phyloP scores from a whole-genome alignment of 1,140 invertebrate genomes.

The Lordiphosa mommai region DNA sequence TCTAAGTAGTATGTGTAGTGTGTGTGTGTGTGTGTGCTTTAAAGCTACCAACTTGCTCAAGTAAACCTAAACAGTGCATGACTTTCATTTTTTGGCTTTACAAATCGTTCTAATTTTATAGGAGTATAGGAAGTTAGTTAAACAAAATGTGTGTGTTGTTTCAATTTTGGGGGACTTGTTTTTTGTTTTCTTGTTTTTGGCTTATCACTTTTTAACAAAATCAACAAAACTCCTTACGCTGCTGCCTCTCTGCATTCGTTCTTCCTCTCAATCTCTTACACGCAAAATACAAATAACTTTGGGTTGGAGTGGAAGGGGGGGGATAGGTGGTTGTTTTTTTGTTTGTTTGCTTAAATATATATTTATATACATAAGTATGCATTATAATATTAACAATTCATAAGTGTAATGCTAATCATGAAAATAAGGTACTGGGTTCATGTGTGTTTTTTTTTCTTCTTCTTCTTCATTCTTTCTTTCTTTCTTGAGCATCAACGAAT shows the following conservation, averaged over 20 bases:
- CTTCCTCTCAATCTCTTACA: conserved; percentile 30
- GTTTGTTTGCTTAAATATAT: conserved; percentile 54
- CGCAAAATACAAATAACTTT: conserved; percentile 73
- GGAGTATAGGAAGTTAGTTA: conserved; percentile 29
- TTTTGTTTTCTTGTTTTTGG: conserved; percentile 46
- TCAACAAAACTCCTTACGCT: conserved; percentile 68
- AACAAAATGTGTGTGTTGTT: conserved; percentile 41
- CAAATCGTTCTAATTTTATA: conserved; percentile 28
- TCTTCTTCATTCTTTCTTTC: conserved; percentile 14
- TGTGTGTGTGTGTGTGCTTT: conserved; percentile 42
- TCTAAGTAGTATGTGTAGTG: conserved; percentile 57
- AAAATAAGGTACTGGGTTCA: conserved; percentile 79
- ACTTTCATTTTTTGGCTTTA: conserved; percentile 66
- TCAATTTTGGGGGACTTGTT: conserved; percentile 26
- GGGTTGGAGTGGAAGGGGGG: conserved; percentile 20
- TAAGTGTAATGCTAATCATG: conserved; percentile 74
- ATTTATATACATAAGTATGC: conserved; percentile 76
- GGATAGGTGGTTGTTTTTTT: conserved; percentile 1
- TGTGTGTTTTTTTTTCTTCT: conserved; percentile 47
- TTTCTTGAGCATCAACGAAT: conserved; percentile 67
- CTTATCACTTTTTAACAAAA: conserved; percentile 56
- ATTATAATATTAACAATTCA: conserved; percentile 75
- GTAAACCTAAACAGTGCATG: conserved; percentile 73
- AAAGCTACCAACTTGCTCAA: conserved; percentile 73
- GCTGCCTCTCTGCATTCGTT: conserved; percentile 15